These are phyloP conservation scores for Charina bottae DNA, from an alignment of 2,113 vertebrate genomes.

Conservation along the genomic window DNA sequence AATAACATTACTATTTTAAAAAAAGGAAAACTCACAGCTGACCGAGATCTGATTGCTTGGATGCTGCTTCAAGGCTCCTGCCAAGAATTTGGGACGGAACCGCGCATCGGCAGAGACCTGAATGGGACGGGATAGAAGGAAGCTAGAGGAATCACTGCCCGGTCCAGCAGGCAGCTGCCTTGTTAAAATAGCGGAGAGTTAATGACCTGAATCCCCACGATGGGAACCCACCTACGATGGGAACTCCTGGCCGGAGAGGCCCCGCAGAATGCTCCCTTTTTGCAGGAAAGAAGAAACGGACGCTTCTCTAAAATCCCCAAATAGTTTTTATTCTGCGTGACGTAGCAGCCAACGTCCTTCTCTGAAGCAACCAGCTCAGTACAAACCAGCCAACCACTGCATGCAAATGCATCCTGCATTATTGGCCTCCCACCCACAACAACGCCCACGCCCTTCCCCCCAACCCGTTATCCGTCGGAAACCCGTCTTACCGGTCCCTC, in stretches of 20 bases:
- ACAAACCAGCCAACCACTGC: background rate
- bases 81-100: background rate
- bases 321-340: background rate
- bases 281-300: background rate
- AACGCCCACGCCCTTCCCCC: no score
- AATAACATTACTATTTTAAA: background rate
- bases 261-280: background rate
- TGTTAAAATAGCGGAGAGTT: background rate
- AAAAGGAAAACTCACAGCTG: background rate
- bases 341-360: background rate
- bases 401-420: background rate
- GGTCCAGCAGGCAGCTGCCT: background rate
- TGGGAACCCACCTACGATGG: rapidly evolving
- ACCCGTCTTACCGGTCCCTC: background rate
- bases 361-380: background rate
- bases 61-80: no score
- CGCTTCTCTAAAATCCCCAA: background rate
- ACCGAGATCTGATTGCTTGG: no score
- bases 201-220: background rate
- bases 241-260: background rate
- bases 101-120: background rate
- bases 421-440: no score
- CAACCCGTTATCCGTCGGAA: background rate
- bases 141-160: background rate
- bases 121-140: background rate